These are phyloP conservation scores for Drosophila malerkotliana DNA, from an alignment of 1,140 invertebrate genomes.

Conservation along the genomic window DNA sequence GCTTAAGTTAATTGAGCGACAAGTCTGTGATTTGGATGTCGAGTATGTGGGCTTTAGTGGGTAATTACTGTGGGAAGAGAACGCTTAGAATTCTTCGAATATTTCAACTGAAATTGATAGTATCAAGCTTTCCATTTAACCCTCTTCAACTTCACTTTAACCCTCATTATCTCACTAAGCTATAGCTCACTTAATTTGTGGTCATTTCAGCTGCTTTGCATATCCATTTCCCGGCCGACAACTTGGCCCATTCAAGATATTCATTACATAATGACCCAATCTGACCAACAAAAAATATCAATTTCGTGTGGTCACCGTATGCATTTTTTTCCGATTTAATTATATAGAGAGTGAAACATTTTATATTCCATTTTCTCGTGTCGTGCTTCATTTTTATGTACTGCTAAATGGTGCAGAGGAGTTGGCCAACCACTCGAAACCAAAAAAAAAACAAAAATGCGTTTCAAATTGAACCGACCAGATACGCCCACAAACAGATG, in stretches of 20 bases:
- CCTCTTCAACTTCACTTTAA: constrained; percentile 2
- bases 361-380: constrained; percentile 28
- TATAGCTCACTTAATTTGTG: constrained; percentile 37
- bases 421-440: constrained; percentile 59
- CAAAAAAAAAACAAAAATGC: constrained; percentile 46
- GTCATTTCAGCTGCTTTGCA: constrained; percentile 16
- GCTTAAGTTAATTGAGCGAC: constrained; percentile 40
- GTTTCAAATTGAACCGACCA: constrained; percentile 50
- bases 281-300: constrained; percentile 14
- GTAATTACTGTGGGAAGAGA: constrained; percentile 12
- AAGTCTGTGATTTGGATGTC: constrained; percentile 12
- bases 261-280: constrained; percentile 44
- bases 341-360: constrained; percentile 48
- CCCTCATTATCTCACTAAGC: constrained; percentile 43
- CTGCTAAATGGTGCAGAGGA: constrained; percentile 81
- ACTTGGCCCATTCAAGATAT: constrained; percentile 39
- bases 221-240: constrained; percentile 42
- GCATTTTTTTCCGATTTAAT: constrained; percentile 55
- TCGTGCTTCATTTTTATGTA: constrained; percentile 65
- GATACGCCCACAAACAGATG: constrained; percentile 51
- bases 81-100: not conserved
- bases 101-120: not conserved
- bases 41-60: constrained; percentile 21
- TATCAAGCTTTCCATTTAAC: not conserved
- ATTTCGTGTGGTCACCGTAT: constrained; percentile 54